Conservation (phyloP, 2,888 invertebrate species). For the Koerneria pararmatus region DNA sequence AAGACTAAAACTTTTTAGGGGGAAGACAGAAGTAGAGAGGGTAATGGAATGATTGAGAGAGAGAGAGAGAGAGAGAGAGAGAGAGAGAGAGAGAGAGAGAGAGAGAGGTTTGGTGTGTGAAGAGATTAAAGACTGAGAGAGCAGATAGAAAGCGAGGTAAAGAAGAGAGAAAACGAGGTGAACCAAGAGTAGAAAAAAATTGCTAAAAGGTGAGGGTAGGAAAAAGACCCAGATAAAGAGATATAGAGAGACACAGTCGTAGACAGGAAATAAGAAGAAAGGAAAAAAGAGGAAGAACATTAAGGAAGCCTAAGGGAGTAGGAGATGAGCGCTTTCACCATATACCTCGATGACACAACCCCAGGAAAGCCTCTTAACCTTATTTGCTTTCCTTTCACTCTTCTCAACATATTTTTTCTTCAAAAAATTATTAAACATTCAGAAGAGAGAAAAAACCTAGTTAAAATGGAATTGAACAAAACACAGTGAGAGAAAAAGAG, state of each 20-base stretch:
- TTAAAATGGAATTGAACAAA: neutral
- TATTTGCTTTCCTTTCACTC: no score
- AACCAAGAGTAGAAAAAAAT: neutral
- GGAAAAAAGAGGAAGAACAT: no score
- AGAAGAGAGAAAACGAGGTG: neutral
- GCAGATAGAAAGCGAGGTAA: neutral
- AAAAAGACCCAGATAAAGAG: no score
- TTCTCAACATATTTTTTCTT: no score
- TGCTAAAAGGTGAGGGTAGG: no score
- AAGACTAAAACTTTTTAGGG: neutral
- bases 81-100: neutral
- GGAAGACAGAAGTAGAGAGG: conserved; percentile 2
- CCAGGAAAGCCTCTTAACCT: no score
- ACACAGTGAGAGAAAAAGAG: conserved; percentile 1
- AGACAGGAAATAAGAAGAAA: no score
- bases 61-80: conserved; percentile 8
- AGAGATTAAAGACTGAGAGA: conserved; percentile 1
- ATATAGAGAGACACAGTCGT: no score
- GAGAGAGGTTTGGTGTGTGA: conserved; percentile 8
- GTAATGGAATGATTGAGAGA: conserved; percentile 8
- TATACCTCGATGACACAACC: no score
- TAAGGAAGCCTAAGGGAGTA: no score
- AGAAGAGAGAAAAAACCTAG: neutral
- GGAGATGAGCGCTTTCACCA: no score
- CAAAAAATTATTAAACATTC: no score